Conservation (phyloP, 2,888 invertebrate genomes). For the Anthophora plumipes region DNA sequence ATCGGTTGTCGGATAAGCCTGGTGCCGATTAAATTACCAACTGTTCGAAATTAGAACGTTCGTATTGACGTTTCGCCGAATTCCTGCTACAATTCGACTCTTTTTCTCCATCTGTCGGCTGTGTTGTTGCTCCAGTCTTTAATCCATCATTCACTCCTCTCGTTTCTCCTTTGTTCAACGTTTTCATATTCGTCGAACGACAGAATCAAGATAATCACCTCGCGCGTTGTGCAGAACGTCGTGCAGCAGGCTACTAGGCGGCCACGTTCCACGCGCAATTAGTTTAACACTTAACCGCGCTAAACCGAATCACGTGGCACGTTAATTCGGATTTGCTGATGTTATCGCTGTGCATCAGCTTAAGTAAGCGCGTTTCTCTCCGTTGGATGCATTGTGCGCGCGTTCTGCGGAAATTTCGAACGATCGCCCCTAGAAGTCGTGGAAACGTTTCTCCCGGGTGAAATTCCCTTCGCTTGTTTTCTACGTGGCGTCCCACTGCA, state of each 20-base stretch:
- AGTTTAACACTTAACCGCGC: conserved; percentile 63
- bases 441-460: background rate
- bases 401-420: conserved; percentile 27
- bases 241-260: conserved; percentile 21
- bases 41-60: conserved; percentile 62
- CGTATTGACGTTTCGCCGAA: conserved; percentile 49
- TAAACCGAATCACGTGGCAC: conserved; percentile 60
- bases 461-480: conserved; percentile 5
- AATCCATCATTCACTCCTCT: background rate
- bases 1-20: conserved; percentile 39
- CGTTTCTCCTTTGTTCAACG: background rate
- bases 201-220: too few relatives aligned
- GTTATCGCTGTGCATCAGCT: conserved; percentile 36
- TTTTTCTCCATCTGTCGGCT: conserved; percentile 21
- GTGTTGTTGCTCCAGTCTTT: background rate
- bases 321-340: conserved; percentile 64
- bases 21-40: conserved; percentile 59
- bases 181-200: conserved; percentile 5
- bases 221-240: background rate
- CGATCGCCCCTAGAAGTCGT: too few relatives aligned
- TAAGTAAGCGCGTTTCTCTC: conserved; percentile 44
- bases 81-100: conserved; percentile 21
- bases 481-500: background rate
- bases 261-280: conserved; percentile 61
- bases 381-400: conserved; percentile 11